A percentile compares a stretch with the other conserved stretches of the same genome.
Conservation (phyloP, 2,797 vertebrate species). For the Melanogrammus aeglefinus region DNA sequence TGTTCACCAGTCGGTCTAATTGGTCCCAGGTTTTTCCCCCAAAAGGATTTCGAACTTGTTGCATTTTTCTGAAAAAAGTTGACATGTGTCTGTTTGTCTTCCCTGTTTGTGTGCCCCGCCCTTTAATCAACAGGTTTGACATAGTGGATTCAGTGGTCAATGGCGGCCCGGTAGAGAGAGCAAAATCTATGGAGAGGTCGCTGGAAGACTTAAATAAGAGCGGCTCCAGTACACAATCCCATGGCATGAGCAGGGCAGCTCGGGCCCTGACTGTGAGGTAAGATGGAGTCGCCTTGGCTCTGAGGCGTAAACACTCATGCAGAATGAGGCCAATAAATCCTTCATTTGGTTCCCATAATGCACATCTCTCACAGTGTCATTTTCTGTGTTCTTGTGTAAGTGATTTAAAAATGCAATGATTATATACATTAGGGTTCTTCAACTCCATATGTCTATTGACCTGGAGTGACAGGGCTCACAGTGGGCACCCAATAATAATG, state of each 20-base stretch:
- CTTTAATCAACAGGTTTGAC: conserved; percentile 77
- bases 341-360: background rate
- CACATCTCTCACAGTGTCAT: background rate
- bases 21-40: background rate
- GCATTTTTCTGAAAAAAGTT: background rate
- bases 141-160: conserved; percentile 80
- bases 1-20: too few species aligned
- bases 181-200: conserved; percentile 78
- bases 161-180: conserved; percentile 76
- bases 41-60: background rate
- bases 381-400: background rate
- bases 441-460: too few species aligned
- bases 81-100: background rate
- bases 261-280: conserved; percentile 89
- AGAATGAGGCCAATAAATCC: background rate
- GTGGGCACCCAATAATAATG: background rate
- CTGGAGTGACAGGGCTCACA: too few species aligned
- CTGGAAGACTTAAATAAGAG: conserved; percentile 88
- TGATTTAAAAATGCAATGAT: background rate
- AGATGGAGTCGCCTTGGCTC: background rate
- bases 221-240: conserved; percentile 65
- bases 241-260: conserved; percentile 72
- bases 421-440: background rate
- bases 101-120: background rate
- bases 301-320: conserved; percentile 22